Evolutionary conservation across 2,113 vertebrate species (phyloP).

Genomic region (Poeciliopsis turrubarensis): DNA sequence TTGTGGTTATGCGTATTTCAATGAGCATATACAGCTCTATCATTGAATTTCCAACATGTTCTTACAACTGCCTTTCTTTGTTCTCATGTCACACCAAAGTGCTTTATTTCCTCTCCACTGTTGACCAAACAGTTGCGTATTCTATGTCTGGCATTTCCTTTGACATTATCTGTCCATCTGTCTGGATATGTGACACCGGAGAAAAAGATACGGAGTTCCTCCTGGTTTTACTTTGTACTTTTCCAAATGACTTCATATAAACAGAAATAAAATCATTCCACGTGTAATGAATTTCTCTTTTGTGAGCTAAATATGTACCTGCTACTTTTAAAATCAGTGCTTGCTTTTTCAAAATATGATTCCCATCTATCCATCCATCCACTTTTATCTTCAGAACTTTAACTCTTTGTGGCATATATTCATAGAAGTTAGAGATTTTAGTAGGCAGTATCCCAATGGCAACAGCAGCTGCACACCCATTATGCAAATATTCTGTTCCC

Average conservation of each 20-base stretch:
- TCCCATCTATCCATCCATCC: neutral
- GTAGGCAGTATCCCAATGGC: neutral
- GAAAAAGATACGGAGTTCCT: constrained; percentile 25
- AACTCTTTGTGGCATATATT: no score
- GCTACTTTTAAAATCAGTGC: neutral
- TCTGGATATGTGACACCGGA: constrained; percentile 57
- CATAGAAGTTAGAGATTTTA: neutral
- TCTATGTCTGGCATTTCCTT: constrained; percentile 69
- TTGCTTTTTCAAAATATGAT: neutral
- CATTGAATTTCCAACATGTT: constrained; percentile 44
- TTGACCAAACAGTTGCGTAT: constrained; percentile 78
- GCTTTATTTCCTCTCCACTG: constrained; percentile 68
- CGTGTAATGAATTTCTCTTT: neutral
- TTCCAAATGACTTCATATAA: constrained; percentile 1
- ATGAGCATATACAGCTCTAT: constrained; percentile 8
- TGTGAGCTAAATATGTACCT: neutral
- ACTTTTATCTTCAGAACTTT: no score
- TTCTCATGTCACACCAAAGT: constrained; percentile 60
- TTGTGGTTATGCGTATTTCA: neutral
- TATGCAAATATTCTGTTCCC: no score
- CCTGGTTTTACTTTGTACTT: constrained; percentile 21
- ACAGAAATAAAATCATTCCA: constrained; percentile 20
- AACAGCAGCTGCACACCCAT: neutral
- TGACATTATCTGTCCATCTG: constrained; percentile 64
- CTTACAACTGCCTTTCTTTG: constrained; percentile 33